Conservation (phyloP, 2,888 invertebrate genomes). For the Stegophylla sp. region DNA sequence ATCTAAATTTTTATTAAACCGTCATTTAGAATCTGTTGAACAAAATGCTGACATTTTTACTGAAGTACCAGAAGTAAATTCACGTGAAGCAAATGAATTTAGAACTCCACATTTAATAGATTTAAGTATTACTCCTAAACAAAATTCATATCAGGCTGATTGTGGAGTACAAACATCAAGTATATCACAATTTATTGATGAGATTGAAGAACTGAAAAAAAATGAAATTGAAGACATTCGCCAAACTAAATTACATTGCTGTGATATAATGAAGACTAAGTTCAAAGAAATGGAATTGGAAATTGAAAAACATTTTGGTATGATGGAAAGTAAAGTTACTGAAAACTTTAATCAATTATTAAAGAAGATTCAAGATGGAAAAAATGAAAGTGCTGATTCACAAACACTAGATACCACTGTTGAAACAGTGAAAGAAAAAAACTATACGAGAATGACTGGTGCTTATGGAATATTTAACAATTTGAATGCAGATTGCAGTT, state of each 20-base stretch:
- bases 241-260: constrained; percentile 32
- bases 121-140: constrained; percentile 4
- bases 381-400: constrained; percentile 26
- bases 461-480: constrained; percentile 51
- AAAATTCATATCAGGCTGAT: neutral
- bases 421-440: constrained; percentile 49
- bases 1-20: constrained; percentile 43
- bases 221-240: constrained; percentile 30
- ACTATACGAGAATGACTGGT: constrained; percentile 54
- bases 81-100: neutral
- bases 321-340: constrained; percentile 37
- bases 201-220: constrained; percentile 38
- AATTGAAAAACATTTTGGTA: constrained; percentile 38
- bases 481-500: constrained; percentile 47
- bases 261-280: constrained; percentile 23
- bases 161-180: constrained; percentile 4
- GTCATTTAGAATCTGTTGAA: constrained; percentile 45
- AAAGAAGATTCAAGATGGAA: constrained; percentile 31
- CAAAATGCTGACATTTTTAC: constrained; percentile 28
- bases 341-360: constrained; percentile 42
- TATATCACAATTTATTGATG: neutral
- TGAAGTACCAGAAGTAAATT: neutral
- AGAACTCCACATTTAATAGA: constrained; percentile 22
- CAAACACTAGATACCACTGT: neutral
- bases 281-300: constrained; percentile 53